phyloP scores from a whole-genome alignment of 2,113 vertebrate genomes.

The Equus quagga region DNA sequence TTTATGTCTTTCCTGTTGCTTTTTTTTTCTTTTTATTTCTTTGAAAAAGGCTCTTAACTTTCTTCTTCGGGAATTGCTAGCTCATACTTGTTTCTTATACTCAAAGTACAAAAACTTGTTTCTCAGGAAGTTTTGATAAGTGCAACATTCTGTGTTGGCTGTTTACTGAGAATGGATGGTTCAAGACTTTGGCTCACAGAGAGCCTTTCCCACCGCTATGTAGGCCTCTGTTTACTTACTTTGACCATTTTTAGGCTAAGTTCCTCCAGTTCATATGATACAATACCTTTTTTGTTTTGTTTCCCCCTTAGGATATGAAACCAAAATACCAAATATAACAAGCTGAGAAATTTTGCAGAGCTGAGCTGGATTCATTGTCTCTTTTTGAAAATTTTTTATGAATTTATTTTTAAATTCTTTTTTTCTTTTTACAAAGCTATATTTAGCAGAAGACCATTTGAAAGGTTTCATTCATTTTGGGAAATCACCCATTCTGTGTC shows the following conservation, averaged over 20 bases:
- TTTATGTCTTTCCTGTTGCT: background rate
- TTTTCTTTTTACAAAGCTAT: background rate
- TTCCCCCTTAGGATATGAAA: background rate
- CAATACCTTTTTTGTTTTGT: background rate
- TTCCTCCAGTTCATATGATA: background rate
- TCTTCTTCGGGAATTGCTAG: conserved; percentile 13
- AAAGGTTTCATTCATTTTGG: conserved; percentile 18
- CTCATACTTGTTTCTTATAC: background rate
- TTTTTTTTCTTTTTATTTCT: conserved; percentile 10
- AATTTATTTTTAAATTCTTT: background rate
- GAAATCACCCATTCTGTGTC: conserved; percentile 19
- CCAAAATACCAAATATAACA: conserved; percentile 44
- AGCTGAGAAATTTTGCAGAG: background rate
- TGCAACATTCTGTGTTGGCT: background rate
- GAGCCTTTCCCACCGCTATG: background rate
- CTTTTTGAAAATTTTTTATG: background rate
- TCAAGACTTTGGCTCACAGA: background rate
- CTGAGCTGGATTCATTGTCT: background rate
- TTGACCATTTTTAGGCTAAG: background rate
- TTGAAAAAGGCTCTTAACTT: conserved; percentile 10
- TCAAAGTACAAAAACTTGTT: background rate
- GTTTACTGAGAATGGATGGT: background rate
- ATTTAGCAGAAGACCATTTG: background rate
- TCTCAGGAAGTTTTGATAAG: background rate
- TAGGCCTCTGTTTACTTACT: background rate